Conservation (phyloP, 1,140 invertebrate species). For the Tetraneura akinire region DNA sequence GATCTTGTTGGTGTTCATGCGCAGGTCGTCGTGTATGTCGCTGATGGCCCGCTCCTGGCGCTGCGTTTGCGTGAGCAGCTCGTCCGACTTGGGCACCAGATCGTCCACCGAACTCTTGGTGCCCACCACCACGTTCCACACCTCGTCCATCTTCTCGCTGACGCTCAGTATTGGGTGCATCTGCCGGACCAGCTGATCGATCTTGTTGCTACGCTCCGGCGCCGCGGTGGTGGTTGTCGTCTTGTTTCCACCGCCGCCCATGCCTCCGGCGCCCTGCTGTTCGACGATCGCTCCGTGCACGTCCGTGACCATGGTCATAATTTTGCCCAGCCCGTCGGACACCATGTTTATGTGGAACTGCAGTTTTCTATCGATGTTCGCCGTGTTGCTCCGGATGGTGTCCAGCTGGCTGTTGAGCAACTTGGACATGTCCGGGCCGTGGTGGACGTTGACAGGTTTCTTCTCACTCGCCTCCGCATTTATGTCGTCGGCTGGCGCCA, state of each 20-base stretch:
- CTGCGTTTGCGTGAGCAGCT: constrained; percentile 80
- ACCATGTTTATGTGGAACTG: constrained; percentile 83
- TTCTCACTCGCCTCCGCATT: constrained; percentile 83
- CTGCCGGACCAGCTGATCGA: constrained; percentile 74
- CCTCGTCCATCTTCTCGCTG: constrained; percentile 85
- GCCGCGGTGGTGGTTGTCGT: constrained; percentile 63
- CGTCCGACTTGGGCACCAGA: constrained; percentile 81
- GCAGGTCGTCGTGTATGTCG: constrained; percentile 81
- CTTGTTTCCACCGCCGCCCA: constrained; percentile 54
- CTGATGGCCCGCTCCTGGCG: constrained; percentile 82
- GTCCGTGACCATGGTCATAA: constrained; percentile 75
- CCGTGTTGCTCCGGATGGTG: constrained; percentile 72
- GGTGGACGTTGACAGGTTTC: constrained; percentile 73
- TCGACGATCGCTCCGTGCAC: constrained; percentile 79
- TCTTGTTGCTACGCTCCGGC: constrained; percentile 68
- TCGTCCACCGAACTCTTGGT: constrained; percentile 83
- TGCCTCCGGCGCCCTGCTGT: constrained; percentile 55
- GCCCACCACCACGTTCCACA: constrained; percentile 83
- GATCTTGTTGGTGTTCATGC: constrained; percentile 80
- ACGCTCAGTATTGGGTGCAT: constrained; percentile 81
- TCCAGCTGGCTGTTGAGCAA: constrained; percentile 75
- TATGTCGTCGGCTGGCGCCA: constrained; percentile 77
- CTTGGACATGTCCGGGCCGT: constrained; percentile 73
- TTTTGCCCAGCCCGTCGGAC: constrained; percentile 64
- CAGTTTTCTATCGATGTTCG: constrained; percentile 76